Conservation (phyloP, 37 sponge, comb jelly and placozoan genomes). For the Theonella swinhoei region DNA sequence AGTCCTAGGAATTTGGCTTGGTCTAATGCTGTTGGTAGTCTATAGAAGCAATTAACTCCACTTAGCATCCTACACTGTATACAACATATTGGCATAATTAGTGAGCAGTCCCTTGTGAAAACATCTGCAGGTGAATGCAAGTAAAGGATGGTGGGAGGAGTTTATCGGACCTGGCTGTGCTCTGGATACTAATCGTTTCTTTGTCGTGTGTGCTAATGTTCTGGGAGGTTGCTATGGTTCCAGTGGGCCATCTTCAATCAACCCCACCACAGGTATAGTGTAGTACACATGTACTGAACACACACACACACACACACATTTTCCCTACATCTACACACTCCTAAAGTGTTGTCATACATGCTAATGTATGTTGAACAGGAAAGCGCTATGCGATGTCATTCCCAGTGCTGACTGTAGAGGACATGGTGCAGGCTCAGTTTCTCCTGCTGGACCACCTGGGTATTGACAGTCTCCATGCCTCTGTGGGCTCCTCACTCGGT, state of each 20-base stretch:
- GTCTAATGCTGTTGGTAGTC: no score
- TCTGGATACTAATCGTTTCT: constrained; percentile 80
- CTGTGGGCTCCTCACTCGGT: constrained; percentile 75
- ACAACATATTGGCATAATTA: no score
- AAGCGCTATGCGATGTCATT: constrained; percentile 72
- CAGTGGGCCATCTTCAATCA: constrained; percentile 50
- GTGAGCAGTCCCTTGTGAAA: no score
- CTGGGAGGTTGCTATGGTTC: constrained; percentile 84
- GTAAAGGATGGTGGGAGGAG: constrained; percentile 87
- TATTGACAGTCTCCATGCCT: constrained; percentile 62
- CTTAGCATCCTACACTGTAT: no score
- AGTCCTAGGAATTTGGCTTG: no score
- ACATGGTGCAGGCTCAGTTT: constrained; percentile 65
- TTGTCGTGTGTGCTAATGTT: constrained; percentile 66
- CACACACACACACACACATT: no score
- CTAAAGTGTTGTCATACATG: no score
- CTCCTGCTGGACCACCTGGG: constrained; percentile 74
- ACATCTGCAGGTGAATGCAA: constrained; percentile 61
- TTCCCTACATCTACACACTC: no score
- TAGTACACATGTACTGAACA: no score
- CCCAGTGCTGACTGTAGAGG: constrained; percentile 74
- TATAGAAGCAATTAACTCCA: no score
- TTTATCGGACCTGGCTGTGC: constrained; percentile 80
- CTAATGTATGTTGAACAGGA: no score
- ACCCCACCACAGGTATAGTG: constrained; percentile 16